phyloP scores from a whole-genome alignment of 2,888 invertebrate species.

The Dusona sp. region DNA sequence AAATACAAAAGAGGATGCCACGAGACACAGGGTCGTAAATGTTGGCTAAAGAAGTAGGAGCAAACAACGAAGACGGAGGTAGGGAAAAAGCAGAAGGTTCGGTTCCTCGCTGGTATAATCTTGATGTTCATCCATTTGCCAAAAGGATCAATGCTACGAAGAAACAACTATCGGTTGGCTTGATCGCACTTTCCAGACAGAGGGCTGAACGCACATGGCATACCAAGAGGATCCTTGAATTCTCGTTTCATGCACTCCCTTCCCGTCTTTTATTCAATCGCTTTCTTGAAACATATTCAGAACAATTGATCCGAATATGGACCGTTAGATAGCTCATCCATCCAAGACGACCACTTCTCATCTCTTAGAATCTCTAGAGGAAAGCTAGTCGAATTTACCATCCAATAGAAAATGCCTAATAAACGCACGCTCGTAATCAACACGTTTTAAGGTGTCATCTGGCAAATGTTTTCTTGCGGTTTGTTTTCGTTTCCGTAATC shows the following conservation, averaged over 20 bases:
- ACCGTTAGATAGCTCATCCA: background rate
- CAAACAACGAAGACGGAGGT: background rate
- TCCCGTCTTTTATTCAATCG: slow-evolving; percentile 1
- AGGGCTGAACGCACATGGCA: slow-evolving; percentile 11
- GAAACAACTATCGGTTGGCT: slow-evolving; percentile 47
- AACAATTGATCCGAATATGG: background rate
- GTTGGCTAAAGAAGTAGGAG: background rate
- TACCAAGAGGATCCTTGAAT: slow-evolving; percentile 2
- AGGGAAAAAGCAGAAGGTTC: slow-evolving; percentile 26
- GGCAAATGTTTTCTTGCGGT: background rate
- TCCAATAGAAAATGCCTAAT: background rate
- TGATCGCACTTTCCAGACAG: slow-evolving; percentile 38
- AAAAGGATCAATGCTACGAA: slow-evolving; percentile 41
- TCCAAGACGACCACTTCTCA: background rate
- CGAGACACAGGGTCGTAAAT: slow-evolving; percentile 43
- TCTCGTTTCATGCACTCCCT: slow-evolving; percentile 19
- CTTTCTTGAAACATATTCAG: background rate
- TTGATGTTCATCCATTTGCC: slow-evolving; percentile 53
- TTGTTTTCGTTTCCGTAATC: slow-evolving; percentile 1
- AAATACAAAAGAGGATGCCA: slow-evolving; percentile 44
- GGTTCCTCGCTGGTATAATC: slow-evolving; percentile 41
- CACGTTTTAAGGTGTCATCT: background rate
- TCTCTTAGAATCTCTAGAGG: background rate
- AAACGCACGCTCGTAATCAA: background rate
- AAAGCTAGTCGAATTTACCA: background rate